phyloP scores from a whole-genome alignment of 2,797 vertebrate species.

The Coccyzus lansbergi region DNA sequence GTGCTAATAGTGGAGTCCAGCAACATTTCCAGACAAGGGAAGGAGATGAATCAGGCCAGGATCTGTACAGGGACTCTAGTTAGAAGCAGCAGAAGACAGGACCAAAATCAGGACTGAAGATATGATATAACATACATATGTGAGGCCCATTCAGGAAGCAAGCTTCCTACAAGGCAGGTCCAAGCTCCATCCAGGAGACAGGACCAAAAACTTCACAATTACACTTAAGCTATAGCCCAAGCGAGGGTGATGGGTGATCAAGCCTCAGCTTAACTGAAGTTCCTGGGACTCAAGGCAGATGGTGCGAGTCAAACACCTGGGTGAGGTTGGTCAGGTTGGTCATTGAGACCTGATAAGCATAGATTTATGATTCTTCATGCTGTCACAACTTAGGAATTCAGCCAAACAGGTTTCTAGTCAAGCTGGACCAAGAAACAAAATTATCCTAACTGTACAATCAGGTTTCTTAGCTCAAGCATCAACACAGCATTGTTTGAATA shows the following conservation, averaged over 20 bases:
- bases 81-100: neutral
- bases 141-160: neutral
- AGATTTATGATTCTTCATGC: neutral
- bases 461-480: neutral
- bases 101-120: neutral
- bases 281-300: neutral
- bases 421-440: neutral
- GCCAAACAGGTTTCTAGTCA: neutral
- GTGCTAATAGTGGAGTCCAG: neutral
- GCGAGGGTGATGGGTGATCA: accelerated
- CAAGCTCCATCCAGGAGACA: neutral
- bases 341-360: neutral
- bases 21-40: neutral
- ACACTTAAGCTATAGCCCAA: neutral
- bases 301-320: neutral
- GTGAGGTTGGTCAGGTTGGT: neutral
- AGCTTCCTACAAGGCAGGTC: neutral
- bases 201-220: neutral
- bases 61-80: neutral
- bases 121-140: neutral
- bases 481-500: neutral
- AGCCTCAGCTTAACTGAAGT: neutral
- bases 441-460: neutral
- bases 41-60: neutral
- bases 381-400: neutral